These are phyloP conservation scores for Carollia perspicillata DNA, from an alignment of 2,113 vertebrate species.

Conservation along the genomic window DNA sequence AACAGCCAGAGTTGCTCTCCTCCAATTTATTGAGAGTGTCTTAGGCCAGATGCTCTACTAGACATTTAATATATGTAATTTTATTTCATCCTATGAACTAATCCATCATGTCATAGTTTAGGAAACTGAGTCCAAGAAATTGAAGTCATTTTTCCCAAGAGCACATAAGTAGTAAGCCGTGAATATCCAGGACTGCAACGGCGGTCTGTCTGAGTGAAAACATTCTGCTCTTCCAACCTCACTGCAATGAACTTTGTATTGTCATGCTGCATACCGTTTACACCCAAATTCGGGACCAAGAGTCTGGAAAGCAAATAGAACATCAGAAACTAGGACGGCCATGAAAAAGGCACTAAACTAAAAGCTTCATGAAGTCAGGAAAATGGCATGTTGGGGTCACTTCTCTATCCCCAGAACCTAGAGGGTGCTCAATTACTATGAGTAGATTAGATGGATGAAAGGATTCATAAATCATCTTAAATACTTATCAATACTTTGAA, in stretches of 20 bases:
- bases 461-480: neutral
- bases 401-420: neutral
- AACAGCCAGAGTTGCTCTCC: neutral
- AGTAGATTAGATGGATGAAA: neutral
- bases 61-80: slow-evolving; percentile 22
- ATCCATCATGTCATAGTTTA: neutral
- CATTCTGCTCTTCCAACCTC: neutral
- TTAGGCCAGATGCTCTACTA: neutral
- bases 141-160: neutral
- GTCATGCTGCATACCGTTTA: neutral
- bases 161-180: neutral
- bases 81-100: slow-evolving; percentile 13
- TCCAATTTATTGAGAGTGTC: neutral
- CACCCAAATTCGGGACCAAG: neutral
- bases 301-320: neutral
- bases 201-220: neutral
- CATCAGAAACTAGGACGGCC: neutral
- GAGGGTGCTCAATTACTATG: neutral
- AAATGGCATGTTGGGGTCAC: neutral
- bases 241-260: neutral
- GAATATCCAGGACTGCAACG: neutral
- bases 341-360: neutral
- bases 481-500: neutral
- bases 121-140: neutral
- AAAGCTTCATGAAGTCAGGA: neutral